phyloP scores from a whole-genome alignment of 2,113 vertebrate species.

The Amphiprion ocellaris region DNA sequence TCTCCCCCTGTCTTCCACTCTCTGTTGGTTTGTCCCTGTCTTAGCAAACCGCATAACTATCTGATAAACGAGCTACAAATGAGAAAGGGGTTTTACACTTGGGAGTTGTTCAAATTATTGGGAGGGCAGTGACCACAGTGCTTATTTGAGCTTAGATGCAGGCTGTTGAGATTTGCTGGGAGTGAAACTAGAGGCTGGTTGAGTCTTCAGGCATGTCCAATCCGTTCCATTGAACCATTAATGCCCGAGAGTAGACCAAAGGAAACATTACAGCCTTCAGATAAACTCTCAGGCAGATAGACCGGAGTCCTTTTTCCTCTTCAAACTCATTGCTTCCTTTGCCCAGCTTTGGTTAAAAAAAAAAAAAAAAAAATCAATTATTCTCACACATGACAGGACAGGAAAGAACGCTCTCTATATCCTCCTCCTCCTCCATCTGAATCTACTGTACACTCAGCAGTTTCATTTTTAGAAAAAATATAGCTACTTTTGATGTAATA shows the following conservation, averaged over 20 bases:
- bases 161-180: constrained; percentile 64
- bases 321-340: constrained; percentile 32
- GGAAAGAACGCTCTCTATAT: constrained; percentile 17
- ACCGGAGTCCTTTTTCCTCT: constrained; percentile 55
- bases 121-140: constrained; percentile 71
- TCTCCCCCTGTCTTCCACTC: not conserved
- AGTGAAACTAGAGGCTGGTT: constrained; percentile 71
- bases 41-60: constrained; percentile 45
- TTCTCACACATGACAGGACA: constrained; percentile 60
- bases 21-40: constrained; percentile 21
- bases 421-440: constrained; percentile 19
- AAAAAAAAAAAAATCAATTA: constrained; percentile 3
- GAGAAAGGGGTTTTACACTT: constrained; percentile 54
- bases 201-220: constrained; percentile 79
- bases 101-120: constrained; percentile 62
- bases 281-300: constrained; percentile 55
- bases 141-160: constrained; percentile 74
- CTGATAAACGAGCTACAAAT: constrained; percentile 64
- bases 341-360: constrained; percentile 30
- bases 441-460: constrained; percentile 33
- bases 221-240: constrained; percentile 84
- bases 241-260: constrained; percentile 73
- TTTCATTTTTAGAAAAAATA: constrained; percentile 37
- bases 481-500: constrained; percentile 28
- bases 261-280: constrained; percentile 76